These are phyloP conservation scores for Epizoanthus scotinus DNA, from an alignment of 92 coral and sea anemone genomes.

Conservation along the genomic window DNA sequence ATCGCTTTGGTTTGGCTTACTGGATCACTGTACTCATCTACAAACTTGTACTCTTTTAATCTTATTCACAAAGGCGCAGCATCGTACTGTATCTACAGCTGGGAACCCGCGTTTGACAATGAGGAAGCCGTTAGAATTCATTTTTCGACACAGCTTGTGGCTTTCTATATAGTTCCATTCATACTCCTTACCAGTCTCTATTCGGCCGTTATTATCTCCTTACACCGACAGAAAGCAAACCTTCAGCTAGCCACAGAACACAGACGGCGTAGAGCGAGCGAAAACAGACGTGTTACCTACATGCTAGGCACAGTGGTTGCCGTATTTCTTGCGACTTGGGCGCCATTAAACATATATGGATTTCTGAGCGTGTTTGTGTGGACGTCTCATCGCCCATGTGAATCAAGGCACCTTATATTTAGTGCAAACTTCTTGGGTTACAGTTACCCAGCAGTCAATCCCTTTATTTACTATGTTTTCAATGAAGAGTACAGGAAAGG, in stretches of 20 bases:
- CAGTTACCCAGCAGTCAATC: not conserved
- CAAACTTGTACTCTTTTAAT: too few species aligned
- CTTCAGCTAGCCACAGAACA: not conserved
- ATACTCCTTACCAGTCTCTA: too few species aligned
- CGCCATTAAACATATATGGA: not conserved
- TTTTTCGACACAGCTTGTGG: not conserved
- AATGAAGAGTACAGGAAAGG: not conserved
- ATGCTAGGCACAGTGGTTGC: conserved; percentile 5
- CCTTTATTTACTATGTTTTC: not conserved
- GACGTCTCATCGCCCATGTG: too few species aligned
- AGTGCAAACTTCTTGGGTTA: not conserved
- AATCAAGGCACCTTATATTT: too few species aligned
- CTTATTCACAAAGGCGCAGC: too few species aligned
- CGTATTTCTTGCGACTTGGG: not conserved
- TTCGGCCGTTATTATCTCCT: too few species aligned
- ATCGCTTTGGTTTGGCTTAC: too few species aligned
- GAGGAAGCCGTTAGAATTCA: not conserved
- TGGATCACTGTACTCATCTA: too few species aligned
- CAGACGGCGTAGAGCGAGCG: not conserved
- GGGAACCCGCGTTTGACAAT: not conserved
- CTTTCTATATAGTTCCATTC: not conserved
- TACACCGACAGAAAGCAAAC: not conserved
- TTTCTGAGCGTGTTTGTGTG: not conserved
- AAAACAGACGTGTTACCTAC: not conserved
- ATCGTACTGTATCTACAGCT: not conserved